Conservation (phyloP, 2,113 vertebrate genomes). For the Herpetotheres cachinnans region DNA sequence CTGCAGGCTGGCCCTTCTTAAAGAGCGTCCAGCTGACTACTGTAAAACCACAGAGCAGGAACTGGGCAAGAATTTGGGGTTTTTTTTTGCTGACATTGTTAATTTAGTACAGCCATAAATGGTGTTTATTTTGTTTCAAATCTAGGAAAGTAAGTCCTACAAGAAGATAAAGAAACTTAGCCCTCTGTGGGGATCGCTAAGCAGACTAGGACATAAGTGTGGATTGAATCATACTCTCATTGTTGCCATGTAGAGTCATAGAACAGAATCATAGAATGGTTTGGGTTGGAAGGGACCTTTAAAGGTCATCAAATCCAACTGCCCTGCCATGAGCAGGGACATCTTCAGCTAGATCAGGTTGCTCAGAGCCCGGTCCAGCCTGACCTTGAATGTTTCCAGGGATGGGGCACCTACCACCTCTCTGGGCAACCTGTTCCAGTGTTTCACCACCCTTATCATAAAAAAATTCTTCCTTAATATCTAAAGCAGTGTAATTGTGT, state of each 20-base stretch:
- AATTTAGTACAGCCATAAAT: not conserved
- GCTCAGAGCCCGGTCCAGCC: accelerated
- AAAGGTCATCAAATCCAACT: not conserved
- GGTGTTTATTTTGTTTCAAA: not conserved
- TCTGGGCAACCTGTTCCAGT: not conserved
- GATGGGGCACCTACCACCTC: not conserved
- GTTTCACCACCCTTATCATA: not conserved
- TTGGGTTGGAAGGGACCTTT: not conserved
- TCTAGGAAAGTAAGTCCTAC: not conserved
- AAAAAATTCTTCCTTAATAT: not conserved
- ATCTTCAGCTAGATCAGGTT: not conserved
- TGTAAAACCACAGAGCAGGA: not conserved
- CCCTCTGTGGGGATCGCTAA: not conserved
- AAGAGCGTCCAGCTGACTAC: not conserved
- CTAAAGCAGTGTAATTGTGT: not conserved
- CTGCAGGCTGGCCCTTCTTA: not conserved
- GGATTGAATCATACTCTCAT: not conserved
- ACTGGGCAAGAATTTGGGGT: not conserved
- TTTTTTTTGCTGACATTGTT: not conserved
- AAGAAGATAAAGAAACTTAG: not conserved
- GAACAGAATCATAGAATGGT: not conserved
- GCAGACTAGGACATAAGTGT: not conserved
- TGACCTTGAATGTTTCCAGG: not conserved
- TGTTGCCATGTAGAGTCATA: not conserved
- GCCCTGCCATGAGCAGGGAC: not conserved